phyloP scores from a whole-genome alignment of 2,797 vertebrate genomes.

The Macropus fuliginosus region DNA sequence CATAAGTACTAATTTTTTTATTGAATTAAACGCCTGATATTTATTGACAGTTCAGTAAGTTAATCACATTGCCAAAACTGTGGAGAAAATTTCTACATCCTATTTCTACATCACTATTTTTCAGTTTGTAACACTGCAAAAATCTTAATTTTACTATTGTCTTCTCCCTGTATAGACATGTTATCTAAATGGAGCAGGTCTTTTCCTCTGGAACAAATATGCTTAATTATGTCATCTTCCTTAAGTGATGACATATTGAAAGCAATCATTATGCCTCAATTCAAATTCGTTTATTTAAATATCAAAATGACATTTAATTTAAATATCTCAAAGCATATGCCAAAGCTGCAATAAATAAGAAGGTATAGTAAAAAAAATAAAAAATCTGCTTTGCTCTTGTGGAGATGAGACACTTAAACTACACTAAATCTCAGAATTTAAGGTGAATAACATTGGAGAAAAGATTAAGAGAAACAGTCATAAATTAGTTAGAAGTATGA shows the following conservation, averaged over 20 bases:
- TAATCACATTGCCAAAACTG: neutral
- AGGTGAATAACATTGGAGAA: conserved; percentile 27
- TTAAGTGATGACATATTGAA: conserved; percentile 72
- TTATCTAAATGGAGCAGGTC: neutral
- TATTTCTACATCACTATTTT: neutral
- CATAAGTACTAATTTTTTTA: neutral
- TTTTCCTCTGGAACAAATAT: conserved; percentile 53
- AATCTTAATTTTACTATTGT: neutral
- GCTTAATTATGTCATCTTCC: conserved; percentile 71
- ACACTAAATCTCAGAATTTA: conserved; percentile 6
- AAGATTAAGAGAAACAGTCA: neutral
- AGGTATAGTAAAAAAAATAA: conserved; percentile 42
- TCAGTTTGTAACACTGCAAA: neutral
- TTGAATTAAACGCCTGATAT: neutral
- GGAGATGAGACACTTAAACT: conserved; percentile 61
- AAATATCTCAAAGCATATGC: conserved; percentile 30
- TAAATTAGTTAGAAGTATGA: neutral
- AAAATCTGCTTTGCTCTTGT: conserved; percentile 40
- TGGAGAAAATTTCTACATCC: neutral
- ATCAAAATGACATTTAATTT: conserved; percentile 69
- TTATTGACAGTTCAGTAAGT: neutral
- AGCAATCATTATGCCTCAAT: conserved; percentile 67
- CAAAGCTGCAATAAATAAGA: conserved; percentile 61
- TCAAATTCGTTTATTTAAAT: conserved; percentile 79
- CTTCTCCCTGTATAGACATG: neutral